Conservation (phyloP, 2,113 vertebrate genomes). For the Odobenus rosmarus region DNA sequence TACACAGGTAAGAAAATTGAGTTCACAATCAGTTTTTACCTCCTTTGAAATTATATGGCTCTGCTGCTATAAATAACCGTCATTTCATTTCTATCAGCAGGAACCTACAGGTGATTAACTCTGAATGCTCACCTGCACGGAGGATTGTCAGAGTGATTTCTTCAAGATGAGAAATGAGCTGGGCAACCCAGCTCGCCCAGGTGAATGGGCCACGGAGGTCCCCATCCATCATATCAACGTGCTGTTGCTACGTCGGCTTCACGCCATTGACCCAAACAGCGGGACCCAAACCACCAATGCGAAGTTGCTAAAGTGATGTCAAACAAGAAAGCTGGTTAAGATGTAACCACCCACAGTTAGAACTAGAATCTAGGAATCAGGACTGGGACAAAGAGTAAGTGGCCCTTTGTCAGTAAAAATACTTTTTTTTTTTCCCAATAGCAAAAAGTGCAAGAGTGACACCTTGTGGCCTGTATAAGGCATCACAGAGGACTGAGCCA, state of each 20-base stretch:
- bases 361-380: conserved; percentile 1
- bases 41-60: conserved; percentile 25
- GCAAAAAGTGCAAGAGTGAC: conserved; percentile 75
- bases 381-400: not conserved
- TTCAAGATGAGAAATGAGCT: not conserved
- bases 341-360: not conserved
- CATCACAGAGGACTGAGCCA: conserved; percentile 46
- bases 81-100: conserved; percentile 5
- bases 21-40: not conserved
- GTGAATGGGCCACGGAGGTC: not conserved
- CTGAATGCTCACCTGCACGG: not conserved
- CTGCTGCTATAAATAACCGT: conserved; percentile 29
- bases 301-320: not conserved
- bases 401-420: not conserved
- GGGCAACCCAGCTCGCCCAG: not conserved
- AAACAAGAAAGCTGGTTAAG: not conserved
- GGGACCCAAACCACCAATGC: not conserved
- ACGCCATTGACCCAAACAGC: not conserved
- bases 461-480: conserved; percentile 67
- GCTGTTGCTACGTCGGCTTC: not conserved
- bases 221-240: not conserved
- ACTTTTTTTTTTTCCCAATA: not conserved
- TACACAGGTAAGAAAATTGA: not conserved
- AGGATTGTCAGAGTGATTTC: not conserved
- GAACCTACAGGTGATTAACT: not conserved